Conservation (phyloP, 92 coral and sea anemone species). For the Zoanthus sansibaricus region DNA sequence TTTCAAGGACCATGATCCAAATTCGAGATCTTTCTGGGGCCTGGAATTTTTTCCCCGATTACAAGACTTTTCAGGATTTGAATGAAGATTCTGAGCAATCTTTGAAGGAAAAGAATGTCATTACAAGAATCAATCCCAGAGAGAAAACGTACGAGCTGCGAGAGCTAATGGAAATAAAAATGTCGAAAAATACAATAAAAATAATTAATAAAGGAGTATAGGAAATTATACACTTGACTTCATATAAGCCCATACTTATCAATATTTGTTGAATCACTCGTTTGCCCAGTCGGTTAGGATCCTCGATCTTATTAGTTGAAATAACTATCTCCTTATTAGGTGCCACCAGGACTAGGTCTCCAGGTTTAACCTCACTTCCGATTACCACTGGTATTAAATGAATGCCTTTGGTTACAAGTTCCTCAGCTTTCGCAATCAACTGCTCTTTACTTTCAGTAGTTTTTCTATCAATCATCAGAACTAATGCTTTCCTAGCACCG, state of each 20-base stretch:
- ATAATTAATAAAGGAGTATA: background rate
- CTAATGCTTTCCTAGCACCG: constrained; percentile 76
- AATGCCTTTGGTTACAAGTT: constrained; percentile 59
- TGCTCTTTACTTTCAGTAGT: constrained; percentile 53
- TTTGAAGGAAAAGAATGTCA: no score
- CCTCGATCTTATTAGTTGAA: constrained; percentile 53
- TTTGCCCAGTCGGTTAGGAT: constrained; percentile 52
- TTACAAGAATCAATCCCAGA: no score
- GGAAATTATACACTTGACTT: background rate
- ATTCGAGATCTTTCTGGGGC: no score
- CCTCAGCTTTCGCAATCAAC: constrained; percentile 37
- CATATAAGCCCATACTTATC: constrained; percentile 42
- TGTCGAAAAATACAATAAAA: no score
- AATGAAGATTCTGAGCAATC: no score
- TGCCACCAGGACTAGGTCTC: constrained; percentile 61
- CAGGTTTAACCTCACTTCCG: constrained; percentile 66
- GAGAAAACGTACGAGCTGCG: no score
- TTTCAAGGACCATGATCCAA: no score
- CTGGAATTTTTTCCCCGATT: no score
- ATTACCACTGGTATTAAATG: constrained; percentile 74
- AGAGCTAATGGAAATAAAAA: no score
- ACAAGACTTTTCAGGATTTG: no score
- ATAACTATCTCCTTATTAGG: constrained; percentile 66
- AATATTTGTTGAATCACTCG: constrained; percentile 56
- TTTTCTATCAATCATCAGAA: constrained; percentile 74